These are phyloP conservation scores for Plusia festucae DNA, from an alignment of 2,888 invertebrate genomes.

Conservation along the genomic window DNA sequence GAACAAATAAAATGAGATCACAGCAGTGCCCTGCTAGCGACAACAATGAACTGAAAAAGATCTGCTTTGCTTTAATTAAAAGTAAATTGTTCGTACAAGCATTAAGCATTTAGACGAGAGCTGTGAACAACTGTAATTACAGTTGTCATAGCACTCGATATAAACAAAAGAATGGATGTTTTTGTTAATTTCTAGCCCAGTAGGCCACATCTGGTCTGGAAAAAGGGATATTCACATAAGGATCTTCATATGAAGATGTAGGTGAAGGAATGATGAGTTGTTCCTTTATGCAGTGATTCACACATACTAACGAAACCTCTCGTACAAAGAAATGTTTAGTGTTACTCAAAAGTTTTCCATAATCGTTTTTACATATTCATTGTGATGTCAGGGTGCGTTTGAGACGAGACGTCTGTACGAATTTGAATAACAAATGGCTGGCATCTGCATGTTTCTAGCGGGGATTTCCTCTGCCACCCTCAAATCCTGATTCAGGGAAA, in stretches of 20 bases:
- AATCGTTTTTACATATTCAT: constrained; percentile 88
- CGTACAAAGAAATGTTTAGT: constrained; percentile 62
- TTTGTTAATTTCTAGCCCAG: constrained; percentile 23
- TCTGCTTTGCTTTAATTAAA: constrained; percentile 78
- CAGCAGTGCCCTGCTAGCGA: constrained; percentile 61
- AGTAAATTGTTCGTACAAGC: constrained; percentile 73
- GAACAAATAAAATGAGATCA: constrained; percentile 74
- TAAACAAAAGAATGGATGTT: constrained; percentile 33
- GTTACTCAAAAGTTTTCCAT: constrained; percentile 83
- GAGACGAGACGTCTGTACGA: constrained; percentile 80
- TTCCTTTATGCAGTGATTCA: constrained; percentile 41
- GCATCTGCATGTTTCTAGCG: constrained; percentile 83
- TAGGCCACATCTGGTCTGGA: background rate
- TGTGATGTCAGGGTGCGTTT: constrained; percentile 84
- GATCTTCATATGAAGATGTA: constrained; percentile 8
- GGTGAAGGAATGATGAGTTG: constrained; percentile 5
- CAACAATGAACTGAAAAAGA: constrained; percentile 72
- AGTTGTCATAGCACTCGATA: constrained; percentile 48
- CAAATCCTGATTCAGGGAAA: constrained; percentile 71
- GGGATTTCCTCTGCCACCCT: constrained; percentile 73
- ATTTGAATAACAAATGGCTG: constrained; percentile 88
- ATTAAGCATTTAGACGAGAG: constrained; percentile 58
- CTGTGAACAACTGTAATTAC: constrained; percentile 56
- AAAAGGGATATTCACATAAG: background rate
- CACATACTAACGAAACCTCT: constrained; percentile 45